phyloP scores from a whole-genome alignment of 2,113 vertebrate genomes.

The Serinus canaria region DNA sequence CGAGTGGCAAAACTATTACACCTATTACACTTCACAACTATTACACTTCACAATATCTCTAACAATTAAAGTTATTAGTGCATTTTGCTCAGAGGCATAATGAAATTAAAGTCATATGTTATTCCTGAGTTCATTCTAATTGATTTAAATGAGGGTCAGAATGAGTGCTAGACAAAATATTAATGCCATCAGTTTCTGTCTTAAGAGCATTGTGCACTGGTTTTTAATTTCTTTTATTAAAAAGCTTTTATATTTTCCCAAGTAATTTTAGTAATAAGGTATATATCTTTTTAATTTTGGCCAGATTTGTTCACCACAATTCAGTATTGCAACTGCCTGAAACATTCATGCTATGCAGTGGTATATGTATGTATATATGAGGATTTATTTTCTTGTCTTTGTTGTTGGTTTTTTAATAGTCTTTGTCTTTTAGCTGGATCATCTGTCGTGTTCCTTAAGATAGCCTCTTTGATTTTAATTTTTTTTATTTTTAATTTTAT shows the following conservation, averaged over 20 bases:
- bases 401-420: constrained; percentile 19
- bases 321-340: neutral
- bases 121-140: constrained; percentile 36
- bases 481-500: neutral
- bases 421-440: constrained; percentile 35
- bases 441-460: constrained; percentile 16
- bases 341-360: neutral
- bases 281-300: neutral
- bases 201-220: neutral
- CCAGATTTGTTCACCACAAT: neutral
- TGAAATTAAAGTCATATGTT: constrained; percentile 17
- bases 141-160: constrained; percentile 43
- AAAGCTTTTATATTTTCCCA: neutral
- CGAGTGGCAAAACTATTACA: neutral
- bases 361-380: neutral
- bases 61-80: constrained; percentile 35
- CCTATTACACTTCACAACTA: neutral
- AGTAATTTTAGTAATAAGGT: neutral
- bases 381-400: constrained; percentile 26
- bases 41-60: neutral
- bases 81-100: constrained; percentile 27
- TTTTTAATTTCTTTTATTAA: neutral
- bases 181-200: neutral
- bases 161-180: constrained; percentile 8
- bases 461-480: constrained; percentile 18